A percentile compares a stretch with the other conserved stretches of the same genome.
These are phyloP conservation scores for Cetonia aurata DNA, from an alignment of 2,888 invertebrate species.

Conservation along the genomic window DNA sequence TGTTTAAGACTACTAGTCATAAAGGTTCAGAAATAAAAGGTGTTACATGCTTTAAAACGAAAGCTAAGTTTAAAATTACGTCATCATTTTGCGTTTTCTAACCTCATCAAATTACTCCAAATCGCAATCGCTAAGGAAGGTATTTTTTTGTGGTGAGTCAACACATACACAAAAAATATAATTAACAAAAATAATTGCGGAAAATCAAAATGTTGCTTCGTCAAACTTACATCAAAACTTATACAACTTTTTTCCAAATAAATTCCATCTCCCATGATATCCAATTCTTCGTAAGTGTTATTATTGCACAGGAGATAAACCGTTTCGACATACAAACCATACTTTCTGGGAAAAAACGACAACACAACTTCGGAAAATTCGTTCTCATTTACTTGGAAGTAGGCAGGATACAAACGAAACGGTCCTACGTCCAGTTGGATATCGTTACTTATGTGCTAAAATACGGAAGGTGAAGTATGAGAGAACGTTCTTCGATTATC, in stretches of 20 bases:
- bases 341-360: conserved; percentile 61
- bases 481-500: no score
- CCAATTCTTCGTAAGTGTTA: conserved; percentile 61
- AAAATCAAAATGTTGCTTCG: no score
- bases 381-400: conserved; percentile 62
- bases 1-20: no score
- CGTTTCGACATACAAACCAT: conserved; percentile 64
- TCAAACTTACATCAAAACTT: conserved; percentile 55
- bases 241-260: conserved; percentile 57
- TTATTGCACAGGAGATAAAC: conserved; percentile 66
- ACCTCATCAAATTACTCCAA: no score
- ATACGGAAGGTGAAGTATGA: neutral
- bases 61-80: no score
- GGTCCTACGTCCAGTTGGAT: conserved; percentile 59
- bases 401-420: conserved; percentile 65
- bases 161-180: no score
- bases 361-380: conserved; percentile 62
- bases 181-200: no score
- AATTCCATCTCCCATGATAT: conserved; percentile 66
- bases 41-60: no score
- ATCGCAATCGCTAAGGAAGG: no score
- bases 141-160: no score
- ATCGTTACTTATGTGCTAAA: conserved; percentile 45
- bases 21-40: no score
- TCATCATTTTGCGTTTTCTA: no score